Base-by-base conservation (phyloP, 2,797 vertebrate genomes). In the Antennarius maculatus region DNA sequence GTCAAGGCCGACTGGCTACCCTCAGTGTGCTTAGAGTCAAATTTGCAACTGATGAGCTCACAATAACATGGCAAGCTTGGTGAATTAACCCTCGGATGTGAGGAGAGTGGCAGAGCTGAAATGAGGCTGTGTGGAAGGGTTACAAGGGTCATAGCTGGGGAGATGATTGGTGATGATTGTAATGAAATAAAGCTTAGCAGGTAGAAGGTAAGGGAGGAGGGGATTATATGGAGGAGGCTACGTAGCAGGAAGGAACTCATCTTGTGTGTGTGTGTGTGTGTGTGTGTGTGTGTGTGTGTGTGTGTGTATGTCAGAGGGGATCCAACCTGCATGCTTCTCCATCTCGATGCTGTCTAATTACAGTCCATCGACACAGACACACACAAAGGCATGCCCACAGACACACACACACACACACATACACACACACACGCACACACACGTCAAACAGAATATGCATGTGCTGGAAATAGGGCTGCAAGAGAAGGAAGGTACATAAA, bases 21-120 rank as follows among this genome's bases (percentile, higher is more conserved):
- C 79, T 78, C 76, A 23, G 76, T 90, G 85, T 89, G 89, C 88
- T 89, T 87, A 77, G 71, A 77, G 77, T 80, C 87, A 69, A 55
- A 79, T 82, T 70, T 83, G 76, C 77, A 78, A 64, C 72, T 14
- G 48, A 58, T 14, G 55, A 76, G 76, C 77, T 83, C 66, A 63
- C 43, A 54, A 62, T n/a, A 77, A 74, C 58, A 46, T 54, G 34
- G 56, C 63, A 23, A 42, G 71, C 49, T 75, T 41, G 11, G 59
- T 48, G 46, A 68, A 62, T 28, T 53, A 53, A 66, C 67, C 66
- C 49, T 45, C 68, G 28, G 52, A 71, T 55, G 68, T 58, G 82
- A 75, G 48, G 55, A 66, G 14, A 68, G 46, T n/a, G 61, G 71
- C 65, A 34, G 64, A 80, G 80, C 59, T 66, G 51, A 23, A 23